Evolutionary conservation across 2,797 vertebrate species (phyloP).

Genomic region (Perodicticus potto): DNA sequence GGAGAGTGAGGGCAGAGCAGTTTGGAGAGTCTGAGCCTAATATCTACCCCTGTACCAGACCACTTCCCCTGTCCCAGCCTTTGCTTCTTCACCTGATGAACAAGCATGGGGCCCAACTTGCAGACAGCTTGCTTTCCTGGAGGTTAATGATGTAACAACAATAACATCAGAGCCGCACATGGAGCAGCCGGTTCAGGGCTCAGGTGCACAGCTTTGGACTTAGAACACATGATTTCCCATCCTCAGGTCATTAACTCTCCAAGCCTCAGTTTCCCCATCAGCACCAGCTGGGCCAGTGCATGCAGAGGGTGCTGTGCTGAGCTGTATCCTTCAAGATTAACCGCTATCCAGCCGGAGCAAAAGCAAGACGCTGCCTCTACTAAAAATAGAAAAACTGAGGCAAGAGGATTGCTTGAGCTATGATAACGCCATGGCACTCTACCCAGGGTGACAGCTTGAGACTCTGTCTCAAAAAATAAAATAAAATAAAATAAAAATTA

Average conservation of each 20-base stretch:
- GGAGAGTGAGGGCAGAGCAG: background rate
- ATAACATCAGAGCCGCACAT: background rate
- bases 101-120: background rate
- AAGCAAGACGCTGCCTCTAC: no score
- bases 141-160: rapidly evolving
- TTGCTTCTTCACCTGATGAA: background rate
- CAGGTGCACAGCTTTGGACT: background rate
- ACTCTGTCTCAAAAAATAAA: no score
- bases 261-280: background rate
- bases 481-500: no score
- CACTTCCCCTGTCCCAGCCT: background rate
- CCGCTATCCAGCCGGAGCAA: no score
- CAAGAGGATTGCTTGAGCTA: no score
- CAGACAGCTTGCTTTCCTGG: rapidly evolving
- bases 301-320: rapidly evolving
- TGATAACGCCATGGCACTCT: no score
- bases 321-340: rapidly evolving
- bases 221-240: background rate
- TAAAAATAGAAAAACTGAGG: no score
- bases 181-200: rapidly evolving
- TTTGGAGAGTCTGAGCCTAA: no score
- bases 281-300: background rate
- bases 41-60: background rate
- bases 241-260: background rate
- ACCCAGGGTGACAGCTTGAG: no score